Conservation (phyloP, 2,113 vertebrate genomes). For the Phalacrocorax aristotelis region DNA sequence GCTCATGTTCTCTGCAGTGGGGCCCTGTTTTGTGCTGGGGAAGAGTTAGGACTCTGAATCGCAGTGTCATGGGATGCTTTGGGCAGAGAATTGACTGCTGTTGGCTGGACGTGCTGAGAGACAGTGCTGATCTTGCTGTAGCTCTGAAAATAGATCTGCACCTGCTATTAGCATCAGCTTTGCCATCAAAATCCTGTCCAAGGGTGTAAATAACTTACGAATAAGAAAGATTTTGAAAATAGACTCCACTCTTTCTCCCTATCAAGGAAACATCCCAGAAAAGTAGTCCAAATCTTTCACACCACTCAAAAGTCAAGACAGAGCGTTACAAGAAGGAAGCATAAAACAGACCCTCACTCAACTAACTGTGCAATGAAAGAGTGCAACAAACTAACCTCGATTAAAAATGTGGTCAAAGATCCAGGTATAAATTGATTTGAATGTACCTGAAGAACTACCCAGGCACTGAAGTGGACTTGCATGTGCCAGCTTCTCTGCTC, state of each 20-base stretch:
- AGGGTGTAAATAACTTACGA: not conserved
- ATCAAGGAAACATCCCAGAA: not conserved
- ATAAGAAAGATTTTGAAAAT: not conserved
- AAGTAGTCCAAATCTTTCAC: not conserved
- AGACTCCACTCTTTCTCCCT: not conserved
- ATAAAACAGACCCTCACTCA: not conserved
- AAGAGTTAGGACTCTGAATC: not conserved
- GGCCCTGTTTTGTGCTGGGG: not conserved
- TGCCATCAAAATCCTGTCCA: not conserved
- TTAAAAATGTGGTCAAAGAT: not conserved
- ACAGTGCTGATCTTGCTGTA: not conserved
- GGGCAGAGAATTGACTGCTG: not conserved
- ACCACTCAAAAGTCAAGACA: not conserved
- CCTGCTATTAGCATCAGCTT: conserved; percentile 4
- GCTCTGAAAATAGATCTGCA: conserved; percentile 46
- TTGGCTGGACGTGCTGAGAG: conserved; percentile 13
- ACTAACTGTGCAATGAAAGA: not conserved
- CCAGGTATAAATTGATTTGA: not conserved
- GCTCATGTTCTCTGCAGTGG: conserved; percentile 13
- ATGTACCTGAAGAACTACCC: not conserved
- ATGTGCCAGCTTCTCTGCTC: not conserved
- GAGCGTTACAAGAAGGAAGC: not conserved
- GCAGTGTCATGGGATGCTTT: not conserved
- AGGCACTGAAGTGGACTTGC: not conserved
- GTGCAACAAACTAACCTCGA: not conserved